Percentiles rank a stretch among this genome's conserved stretches.
Evolutionary conservation across 2,888 invertebrate species (phyloP).

Genomic region (Dione juno): DNA sequence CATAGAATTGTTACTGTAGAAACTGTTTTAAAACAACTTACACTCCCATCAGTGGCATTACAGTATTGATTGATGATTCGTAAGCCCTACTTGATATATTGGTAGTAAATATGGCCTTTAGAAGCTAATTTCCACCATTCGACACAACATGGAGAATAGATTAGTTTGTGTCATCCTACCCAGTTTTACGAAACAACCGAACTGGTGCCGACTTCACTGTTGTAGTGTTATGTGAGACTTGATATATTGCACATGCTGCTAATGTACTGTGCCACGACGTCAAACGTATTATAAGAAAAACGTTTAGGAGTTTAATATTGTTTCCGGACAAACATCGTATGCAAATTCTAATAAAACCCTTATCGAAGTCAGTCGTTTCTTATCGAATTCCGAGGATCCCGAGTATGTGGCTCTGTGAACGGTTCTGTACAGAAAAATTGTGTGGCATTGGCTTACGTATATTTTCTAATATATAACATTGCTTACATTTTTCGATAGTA

Average conservation of each 20-base stretch:
- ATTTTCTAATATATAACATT: neutral
- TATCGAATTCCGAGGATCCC: slow-evolving; percentile 8
- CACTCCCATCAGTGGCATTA: neutral
- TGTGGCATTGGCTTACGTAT: neutral
- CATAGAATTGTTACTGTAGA: neutral
- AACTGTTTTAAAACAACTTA: neutral
- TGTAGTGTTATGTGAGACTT: neutral
- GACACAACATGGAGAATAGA: too few relatives aligned
- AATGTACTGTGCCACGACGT: neutral
- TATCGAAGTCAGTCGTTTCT: slow-evolving; percentile 16
- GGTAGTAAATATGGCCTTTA: too few relatives aligned
- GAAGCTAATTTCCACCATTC: too few relatives aligned
- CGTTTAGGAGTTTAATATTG: neutral
- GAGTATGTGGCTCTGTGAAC: neutral
- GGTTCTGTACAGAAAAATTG: neutral
- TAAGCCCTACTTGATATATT: neutral
- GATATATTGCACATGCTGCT: neutral
- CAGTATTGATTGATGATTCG: neutral
- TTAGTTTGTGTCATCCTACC: too few relatives aligned
- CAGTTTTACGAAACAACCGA: too few relatives aligned
- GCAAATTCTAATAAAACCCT: slow-evolving; percentile 19
- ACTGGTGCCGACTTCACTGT: too few relatives aligned
- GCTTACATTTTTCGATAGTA: neutral
- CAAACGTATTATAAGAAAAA: neutral
- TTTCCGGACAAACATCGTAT: neutral